Base-by-base conservation (phyloP, 2,888 invertebrate species). In the Andrena flavipes region DNA sequence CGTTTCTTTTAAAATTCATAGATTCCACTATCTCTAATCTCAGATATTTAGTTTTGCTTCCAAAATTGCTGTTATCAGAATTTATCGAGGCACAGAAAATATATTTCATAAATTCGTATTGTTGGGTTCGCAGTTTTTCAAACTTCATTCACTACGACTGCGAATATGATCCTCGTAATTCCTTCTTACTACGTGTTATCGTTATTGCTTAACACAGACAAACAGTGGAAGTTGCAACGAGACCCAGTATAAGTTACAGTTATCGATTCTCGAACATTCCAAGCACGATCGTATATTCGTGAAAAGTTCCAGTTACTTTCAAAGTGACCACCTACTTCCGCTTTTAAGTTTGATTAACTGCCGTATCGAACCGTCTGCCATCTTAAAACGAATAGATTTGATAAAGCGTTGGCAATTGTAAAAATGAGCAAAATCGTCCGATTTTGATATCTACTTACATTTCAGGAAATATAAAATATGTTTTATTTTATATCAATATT, bases 371-470 rank as follows among this genome's bases (percentile, higher is more conserved):
- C 35, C 70, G 70, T 75, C 79, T 74, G 67, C 59, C 60, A 48
- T 33, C 51, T 63, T 59, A 35, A 59, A 82, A 63, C 51, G 67
- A 80, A 64, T 76, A 67, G 72, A 71, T 71, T 67, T 76, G 75
- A 63, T 80, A 72, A 80, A 74, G 42, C 49, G 29, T n/a, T 48
- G 29, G 48, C 63, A 42, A 73, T 73, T 51, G 26, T 20, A 30
- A 64, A 69, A 72, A 72, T 51, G 20, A 10, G 29, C 30, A 33
- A 51, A 49, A 79, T 54, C 65, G 3, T 20, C 13, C 1, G 64
- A 42, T 5, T 42, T 16, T 16, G 13, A 42, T 13, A 8, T 33
- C 33, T 33, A 42, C 42, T 42, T 42, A 16, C 4, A 42, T 42
- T 16, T 42, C 42, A 42, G 16, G 5, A 42, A 42, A 5, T 4